Evolutionary conservation across 2,888 invertebrate species (phyloP).

Genomic region (Pyrgus malvae): DNA sequence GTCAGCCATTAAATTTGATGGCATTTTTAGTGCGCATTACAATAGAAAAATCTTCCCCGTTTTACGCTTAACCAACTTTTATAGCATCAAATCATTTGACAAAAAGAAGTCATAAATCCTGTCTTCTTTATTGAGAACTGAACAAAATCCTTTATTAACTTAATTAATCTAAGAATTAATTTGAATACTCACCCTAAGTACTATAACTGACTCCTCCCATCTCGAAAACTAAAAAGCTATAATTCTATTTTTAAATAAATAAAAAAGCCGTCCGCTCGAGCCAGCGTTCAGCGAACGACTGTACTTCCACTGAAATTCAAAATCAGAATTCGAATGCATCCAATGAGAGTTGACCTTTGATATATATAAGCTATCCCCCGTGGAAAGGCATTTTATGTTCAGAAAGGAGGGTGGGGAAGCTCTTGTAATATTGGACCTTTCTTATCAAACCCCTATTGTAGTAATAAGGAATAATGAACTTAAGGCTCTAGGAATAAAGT

Average conservation of each 20-base stretch:
- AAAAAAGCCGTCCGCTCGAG: constrained; percentile 39
- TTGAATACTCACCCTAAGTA: constrained; percentile 56
- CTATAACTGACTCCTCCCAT: constrained; percentile 38
- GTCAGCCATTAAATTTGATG: no score
- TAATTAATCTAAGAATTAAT: constrained; percentile 1
- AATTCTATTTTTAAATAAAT: constrained; percentile 17
- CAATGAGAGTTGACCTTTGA: constrained; percentile 52
- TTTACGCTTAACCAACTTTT: constrained; percentile 3
- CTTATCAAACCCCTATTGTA: constrained; percentile 47
- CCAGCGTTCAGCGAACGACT: constrained; percentile 48
- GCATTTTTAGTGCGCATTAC: no score
- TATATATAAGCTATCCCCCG: constrained; percentile 47
- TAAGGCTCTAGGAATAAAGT: background rate
- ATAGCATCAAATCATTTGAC: background rate
- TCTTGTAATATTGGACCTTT: constrained; percentile 43
- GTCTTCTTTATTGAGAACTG: background rate
- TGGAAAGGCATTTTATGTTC: constrained; percentile 41
- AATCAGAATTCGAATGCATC: constrained; percentile 43
- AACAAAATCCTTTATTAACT: background rate
- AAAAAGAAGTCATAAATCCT: background rate
- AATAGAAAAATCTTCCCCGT: background rate
- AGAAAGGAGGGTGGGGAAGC: constrained; percentile 40
- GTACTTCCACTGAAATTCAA: constrained; percentile 39
- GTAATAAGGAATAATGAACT: constrained; percentile 17
- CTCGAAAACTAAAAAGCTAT: constrained; percentile 34